Evolutionary conservation across 1,140 invertebrate species (phyloP), one percentile per base, ranked within the genome.

Genomic region (Neomicropteryx cornuta): DNA sequence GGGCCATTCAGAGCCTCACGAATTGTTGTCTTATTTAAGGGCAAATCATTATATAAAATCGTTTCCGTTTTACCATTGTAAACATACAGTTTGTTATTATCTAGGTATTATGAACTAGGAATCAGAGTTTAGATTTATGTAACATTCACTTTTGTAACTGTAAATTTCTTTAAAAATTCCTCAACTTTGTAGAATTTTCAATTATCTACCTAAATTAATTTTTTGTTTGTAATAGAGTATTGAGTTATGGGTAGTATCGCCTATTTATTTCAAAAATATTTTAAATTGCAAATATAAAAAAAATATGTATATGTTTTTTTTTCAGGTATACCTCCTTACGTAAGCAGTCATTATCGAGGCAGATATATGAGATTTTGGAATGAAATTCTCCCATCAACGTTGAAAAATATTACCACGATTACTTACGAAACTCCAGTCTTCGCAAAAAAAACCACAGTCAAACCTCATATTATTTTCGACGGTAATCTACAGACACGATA

Each of bases 281-380:
- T 27, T 27, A 8, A 8, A n/a, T n/a, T n/a, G n/a, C n/a, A n/a
- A n/a, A n/a, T n/a, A n/a, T n/a, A n/a, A n/a, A n/a, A n/a, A n/a
- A n/a, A n/a, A n/a, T n/a, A n/a, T n/a, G n/a, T 18, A 39, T 8
- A 3, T 33, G 14, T 32, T 43, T 18, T 32, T 18, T 43, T 52
- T 65, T 16, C 55, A 84, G 82, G 75, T 28, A 77, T 80, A 42
- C 81, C 81, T 14, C 78, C 79, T 0, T 64, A 66, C 11, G 63
- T 75, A 33, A 70, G 73, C 36, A 70, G 67, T 33, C 69, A 71
- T 19, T 87, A 85, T 52, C 59, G 81, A 27, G 56, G 68, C 2
- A 63, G 71, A 27, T 73, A 79, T 48, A 79, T 81, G 52, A 67
- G 70, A 18, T 87, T 78, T 49, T 87, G 83, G 83, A 83, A 81